These are phyloP conservation scores for Campoletis raptor DNA, from an alignment of 2,888 invertebrate genomes.

Conservation along the genomic window DNA sequence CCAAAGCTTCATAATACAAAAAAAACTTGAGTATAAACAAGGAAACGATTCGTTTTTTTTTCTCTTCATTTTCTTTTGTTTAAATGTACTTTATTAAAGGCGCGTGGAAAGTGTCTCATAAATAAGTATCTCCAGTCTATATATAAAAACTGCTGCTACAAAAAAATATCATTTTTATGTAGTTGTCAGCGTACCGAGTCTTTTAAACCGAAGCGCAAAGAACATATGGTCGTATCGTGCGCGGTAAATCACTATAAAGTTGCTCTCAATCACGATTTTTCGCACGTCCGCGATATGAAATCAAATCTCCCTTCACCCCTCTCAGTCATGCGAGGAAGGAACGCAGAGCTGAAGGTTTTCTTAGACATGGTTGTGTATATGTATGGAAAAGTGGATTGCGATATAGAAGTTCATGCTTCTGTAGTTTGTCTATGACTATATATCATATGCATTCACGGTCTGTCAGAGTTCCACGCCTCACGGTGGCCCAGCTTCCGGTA, in stretches of 20 bases:
- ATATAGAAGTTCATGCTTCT: constrained; percentile 18
- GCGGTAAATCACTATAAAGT: constrained; percentile 18
- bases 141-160: background rate
- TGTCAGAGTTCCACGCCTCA: constrained; percentile 22
- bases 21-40: no score
- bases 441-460: constrained; percentile 13
- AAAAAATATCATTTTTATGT: background rate
- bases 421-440: constrained; percentile 11
- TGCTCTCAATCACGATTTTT: constrained; percentile 49
- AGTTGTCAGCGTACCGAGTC: constrained; percentile 1
- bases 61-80: no score
- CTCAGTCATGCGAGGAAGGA: constrained; percentile 7
- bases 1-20: no score
- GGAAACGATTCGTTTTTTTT: no score
- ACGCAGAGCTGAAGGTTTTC: constrained; percentile 27
- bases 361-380: background rate
- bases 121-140: background rate
- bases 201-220: constrained; percentile 33
- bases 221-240: constrained; percentile 19
- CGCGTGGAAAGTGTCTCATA: background rate
- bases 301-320: constrained; percentile 24
- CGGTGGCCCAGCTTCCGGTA: constrained; percentile 54
- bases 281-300: constrained; percentile 58
- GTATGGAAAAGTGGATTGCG: background rate
- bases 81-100: background rate